phyloP scores from a whole-genome alignment of 2,113 vertebrate genomes.

The Numida meleagris region DNA sequence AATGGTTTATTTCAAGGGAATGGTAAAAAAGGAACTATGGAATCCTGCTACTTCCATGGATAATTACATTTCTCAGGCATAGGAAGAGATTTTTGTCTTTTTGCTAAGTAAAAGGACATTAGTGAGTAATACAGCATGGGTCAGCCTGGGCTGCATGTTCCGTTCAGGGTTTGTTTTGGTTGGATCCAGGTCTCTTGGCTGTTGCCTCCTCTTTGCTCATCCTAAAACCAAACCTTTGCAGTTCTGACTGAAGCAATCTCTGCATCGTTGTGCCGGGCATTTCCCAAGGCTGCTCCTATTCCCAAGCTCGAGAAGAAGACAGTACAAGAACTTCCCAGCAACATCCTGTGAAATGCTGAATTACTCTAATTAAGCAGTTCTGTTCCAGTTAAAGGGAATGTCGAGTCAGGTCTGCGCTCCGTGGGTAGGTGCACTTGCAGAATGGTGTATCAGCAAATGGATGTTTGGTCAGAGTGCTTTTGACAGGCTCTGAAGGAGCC shows the following conservation, averaged over 20 bases:
- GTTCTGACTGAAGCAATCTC: background rate
- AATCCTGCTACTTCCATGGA: rapidly evolving
- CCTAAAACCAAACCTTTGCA: rapidly evolving
- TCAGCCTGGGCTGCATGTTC: background rate
- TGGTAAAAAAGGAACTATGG: too few species aligned
- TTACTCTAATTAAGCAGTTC: background rate
- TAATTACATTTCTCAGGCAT: background rate
- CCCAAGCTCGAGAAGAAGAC: background rate
- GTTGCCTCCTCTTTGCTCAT: background rate
- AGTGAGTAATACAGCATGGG: rapidly evolving
- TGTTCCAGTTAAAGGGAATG: background rate
- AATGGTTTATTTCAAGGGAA: background rate
- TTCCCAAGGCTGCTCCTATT: background rate
- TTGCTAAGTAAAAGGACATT: rapidly evolving
- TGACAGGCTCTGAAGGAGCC: background rate
- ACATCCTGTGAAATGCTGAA: background rate
- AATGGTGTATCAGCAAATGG: background rate
- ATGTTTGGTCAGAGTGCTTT: background rate
- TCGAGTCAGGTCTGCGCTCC: background rate
- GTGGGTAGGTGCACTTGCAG: background rate
- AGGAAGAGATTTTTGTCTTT: background rate
- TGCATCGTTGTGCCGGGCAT: rapidly evolving
- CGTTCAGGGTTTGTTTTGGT: background rate
- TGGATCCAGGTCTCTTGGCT: background rate
- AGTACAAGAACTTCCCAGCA: background rate